Base-by-base conservation (phyloP, 2,113 vertebrate species). In the Pseudois nayaur region DNA sequence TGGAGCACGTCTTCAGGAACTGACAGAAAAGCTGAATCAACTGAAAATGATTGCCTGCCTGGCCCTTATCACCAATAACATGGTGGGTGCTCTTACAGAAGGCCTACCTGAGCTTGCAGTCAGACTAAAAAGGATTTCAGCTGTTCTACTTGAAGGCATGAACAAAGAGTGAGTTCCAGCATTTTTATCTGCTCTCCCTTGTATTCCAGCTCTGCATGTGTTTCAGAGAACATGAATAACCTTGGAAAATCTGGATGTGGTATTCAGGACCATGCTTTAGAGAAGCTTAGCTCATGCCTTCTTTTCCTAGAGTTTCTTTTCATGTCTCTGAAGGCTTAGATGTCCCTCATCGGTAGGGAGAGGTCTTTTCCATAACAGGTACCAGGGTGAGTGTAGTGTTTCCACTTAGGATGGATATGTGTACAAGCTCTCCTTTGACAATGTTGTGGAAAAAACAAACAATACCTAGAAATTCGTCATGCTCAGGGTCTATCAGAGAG, bases 111-210 rank as follows among this genome's bases (percentile, higher is more conserved):
- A 98, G 50, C 98, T 99, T 93, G 98, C 98, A 45, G 99, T 99
- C 29, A 98, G 99, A 8, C 97, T 99, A 92, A 99, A 99, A 98
- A 99, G 98, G 98, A 99, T 99, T 98, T 98, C 98, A 55, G 59
- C 98, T 43, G 99, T 99, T 85, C 98, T 99, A 87, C 99, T 99
- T 71, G 99, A 99, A 94, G 99, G 99, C 96, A 99, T 99, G 99
- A 99, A 98, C 97, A 99, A 98, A 97, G 98, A 98, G 99, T 99
- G 98, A 99, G 99, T 99, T 95, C 74, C 85, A 0, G 76, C 79
- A 82, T 91, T 19, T 82, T 52, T 67, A 64, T 43, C 29, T 76
- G 89, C 27, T 85, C 15, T 19, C 10, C 55, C 2, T 89, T 14
- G 7, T 11, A 29, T 45, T 92, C 67, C 50, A 62, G 15, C 9